Percentiles rank a stretch among this genome's conserved stretches.
Evolutionary conservation across 2,113 vertebrate species (phyloP).

Genomic region (Galeopterus variegatus): DNA sequence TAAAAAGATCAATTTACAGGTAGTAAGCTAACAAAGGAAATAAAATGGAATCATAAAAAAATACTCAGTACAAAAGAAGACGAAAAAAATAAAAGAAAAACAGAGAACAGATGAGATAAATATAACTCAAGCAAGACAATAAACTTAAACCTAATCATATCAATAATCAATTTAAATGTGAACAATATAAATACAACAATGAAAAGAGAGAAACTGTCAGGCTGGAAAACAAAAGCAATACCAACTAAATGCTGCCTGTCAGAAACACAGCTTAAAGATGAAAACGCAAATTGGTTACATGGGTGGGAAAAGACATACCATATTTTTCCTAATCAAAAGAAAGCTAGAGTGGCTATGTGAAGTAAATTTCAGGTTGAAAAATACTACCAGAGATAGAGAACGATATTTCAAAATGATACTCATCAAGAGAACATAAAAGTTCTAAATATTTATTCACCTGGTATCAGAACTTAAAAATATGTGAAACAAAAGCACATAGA

Average conservation of each 20-base stretch:
- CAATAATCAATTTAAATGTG: neutral
- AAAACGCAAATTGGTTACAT: neutral
- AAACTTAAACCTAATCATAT: neutral
- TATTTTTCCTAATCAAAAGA: neutral
- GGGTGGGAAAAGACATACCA: neutral
- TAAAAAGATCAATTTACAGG: neutral
- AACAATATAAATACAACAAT: neutral
- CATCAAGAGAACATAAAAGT: neutral
- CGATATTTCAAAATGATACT: neutral
- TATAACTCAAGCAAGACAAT: neutral
- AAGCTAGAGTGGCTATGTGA: neutral
- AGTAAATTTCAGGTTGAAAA: neutral
- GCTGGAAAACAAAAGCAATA: neutral
- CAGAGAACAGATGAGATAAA: neutral
- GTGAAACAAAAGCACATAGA: neutral
- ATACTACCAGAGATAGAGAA: neutral
- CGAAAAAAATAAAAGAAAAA: neutral
- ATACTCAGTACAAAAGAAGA: too few species aligned
- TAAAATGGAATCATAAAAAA: neutral
- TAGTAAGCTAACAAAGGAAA: neutral
- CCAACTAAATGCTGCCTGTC: neutral
- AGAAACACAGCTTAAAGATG: neutral
- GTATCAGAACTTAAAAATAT: neutral
- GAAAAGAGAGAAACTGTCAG: neutral
- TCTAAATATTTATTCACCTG: too few species aligned